Conservation (phyloP, 92 coral and sea anemone species). For the Epizoanthus illoricatus region DNA sequence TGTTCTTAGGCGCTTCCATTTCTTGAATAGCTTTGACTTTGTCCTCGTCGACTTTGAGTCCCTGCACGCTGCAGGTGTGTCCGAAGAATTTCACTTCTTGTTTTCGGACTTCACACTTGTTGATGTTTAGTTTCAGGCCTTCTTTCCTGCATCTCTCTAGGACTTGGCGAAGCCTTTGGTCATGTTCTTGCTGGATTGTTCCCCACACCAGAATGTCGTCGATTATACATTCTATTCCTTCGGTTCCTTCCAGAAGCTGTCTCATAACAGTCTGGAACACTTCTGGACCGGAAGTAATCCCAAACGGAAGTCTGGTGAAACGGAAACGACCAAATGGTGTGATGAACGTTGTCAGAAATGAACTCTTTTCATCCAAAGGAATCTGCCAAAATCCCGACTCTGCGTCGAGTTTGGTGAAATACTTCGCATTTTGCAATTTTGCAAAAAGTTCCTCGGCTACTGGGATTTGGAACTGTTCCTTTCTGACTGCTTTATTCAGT, state of each 20-base stretch:
- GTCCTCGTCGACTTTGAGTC: not conserved
- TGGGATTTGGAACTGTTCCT: not conserved
- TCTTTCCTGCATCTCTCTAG: not conserved
- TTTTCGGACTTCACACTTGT: not conserved
- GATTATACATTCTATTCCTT: not conserved
- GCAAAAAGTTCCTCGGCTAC: conserved; percentile 10
- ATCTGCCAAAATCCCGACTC: conserved; percentile 7
- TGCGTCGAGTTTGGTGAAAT: conserved; percentile 28
- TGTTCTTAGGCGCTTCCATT: conserved; percentile 32
- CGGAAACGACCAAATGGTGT: conserved; percentile 3
- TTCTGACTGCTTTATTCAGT: not conserved
- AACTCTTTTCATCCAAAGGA: conserved; percentile 9
- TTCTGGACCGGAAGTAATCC: conserved; percentile 30
- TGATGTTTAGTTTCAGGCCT: not conserved
- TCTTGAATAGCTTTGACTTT: conserved; percentile 24
- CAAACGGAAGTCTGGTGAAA: conserved; percentile 12
- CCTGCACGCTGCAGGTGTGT: conserved; percentile 2
- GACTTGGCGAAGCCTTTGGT: not conserved
- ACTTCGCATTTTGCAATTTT: conserved; percentile 8
- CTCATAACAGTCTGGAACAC: conserved; percentile 10
- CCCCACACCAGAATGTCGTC: conserved; percentile 6
- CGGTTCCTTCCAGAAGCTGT: not conserved
- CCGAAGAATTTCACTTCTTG: conserved; percentile 1
- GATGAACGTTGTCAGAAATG: conserved; percentile 7
- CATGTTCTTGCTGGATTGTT: not conserved